Conservation (phyloP, 64 coral and sea anemone species). For the Stichodactyla mertensii region DNA sequence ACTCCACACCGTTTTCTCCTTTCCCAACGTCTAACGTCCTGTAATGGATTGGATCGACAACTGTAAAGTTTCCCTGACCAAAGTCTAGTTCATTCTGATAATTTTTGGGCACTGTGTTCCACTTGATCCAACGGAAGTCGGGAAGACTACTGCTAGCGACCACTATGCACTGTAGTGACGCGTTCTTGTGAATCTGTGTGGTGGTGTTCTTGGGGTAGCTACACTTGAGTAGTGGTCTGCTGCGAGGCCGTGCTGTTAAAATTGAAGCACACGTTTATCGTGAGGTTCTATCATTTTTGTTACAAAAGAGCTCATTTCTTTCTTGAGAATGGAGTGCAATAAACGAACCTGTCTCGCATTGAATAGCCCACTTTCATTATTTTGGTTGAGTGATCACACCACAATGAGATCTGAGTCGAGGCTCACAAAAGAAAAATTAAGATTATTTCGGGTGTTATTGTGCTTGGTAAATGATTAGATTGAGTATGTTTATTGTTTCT, state of each 20-base stretch:
- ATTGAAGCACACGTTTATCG: background rate
- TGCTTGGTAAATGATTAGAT: no score
- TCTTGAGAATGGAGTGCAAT: no score
- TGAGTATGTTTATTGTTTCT: no score
- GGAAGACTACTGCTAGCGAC: constrained; percentile 44
- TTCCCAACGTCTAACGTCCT: constrained; percentile 37
- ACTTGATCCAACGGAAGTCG: constrained; percentile 65
- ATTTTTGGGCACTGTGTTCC: constrained; percentile 28
- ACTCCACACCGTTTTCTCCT: constrained; percentile 24
- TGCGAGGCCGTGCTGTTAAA: background rate
- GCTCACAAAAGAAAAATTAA: no score
- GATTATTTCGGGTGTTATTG: no score
- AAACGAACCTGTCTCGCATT: no score
- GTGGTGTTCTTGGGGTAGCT: constrained; percentile 53
- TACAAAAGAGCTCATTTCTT: no score
- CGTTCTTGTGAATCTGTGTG: constrained; percentile 20
- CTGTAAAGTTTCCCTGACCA: constrained; percentile 35
- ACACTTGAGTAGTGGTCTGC: constrained; percentile 40
- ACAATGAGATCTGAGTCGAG: no score
- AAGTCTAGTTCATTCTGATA: constrained; percentile 35
- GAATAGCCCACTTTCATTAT: no score
- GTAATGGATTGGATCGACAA: constrained; percentile 57
- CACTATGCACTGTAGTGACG: constrained; percentile 53
- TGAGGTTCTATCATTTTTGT: no score
- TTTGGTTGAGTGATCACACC: no score